Evolutionary conservation across 2,888 invertebrate genomes (phyloP).

Genomic region (Antheraea assamensis): DNA sequence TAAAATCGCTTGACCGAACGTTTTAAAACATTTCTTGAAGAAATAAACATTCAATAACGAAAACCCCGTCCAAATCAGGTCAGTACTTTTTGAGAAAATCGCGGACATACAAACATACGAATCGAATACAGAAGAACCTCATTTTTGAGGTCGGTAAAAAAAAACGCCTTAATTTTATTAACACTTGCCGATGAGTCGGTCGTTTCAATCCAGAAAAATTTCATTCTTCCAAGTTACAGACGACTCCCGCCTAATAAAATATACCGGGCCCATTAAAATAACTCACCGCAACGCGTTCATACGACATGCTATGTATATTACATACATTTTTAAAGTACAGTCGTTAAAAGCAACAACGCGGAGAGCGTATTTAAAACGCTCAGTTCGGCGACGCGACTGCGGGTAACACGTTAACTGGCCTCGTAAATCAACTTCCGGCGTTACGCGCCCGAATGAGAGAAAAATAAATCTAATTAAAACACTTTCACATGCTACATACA

Average conservation of each 20-base stretch:
- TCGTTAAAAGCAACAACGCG: neutral
- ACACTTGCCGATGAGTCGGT: no score
- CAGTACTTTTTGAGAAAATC: no score
- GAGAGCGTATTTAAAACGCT: neutral
- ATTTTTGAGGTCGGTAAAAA: no score
- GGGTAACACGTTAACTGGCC: neutral
- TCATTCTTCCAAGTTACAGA: neutral
- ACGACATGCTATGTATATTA: neutral
- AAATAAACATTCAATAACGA: no score
- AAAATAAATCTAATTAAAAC: neutral
- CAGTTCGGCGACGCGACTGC: neutral
- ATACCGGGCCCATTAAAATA: neutral
- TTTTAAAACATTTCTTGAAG: no score
- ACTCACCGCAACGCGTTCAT: neutral
- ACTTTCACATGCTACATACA: neutral
- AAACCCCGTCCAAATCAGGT: no score
- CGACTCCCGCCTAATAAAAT: neutral
- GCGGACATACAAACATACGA: no score
- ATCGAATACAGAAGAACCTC: no score
- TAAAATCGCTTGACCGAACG: no score
- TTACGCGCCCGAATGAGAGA: neutral
- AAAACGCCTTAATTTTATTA: no score
- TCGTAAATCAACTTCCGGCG: slow-evolving; percentile 10
- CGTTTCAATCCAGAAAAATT: neutral
- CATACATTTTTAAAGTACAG: neutral